These are phyloP conservation scores for Sycophila texana DNA, from an alignment of 2,888 invertebrate genomes.

Conservation along the genomic window DNA sequence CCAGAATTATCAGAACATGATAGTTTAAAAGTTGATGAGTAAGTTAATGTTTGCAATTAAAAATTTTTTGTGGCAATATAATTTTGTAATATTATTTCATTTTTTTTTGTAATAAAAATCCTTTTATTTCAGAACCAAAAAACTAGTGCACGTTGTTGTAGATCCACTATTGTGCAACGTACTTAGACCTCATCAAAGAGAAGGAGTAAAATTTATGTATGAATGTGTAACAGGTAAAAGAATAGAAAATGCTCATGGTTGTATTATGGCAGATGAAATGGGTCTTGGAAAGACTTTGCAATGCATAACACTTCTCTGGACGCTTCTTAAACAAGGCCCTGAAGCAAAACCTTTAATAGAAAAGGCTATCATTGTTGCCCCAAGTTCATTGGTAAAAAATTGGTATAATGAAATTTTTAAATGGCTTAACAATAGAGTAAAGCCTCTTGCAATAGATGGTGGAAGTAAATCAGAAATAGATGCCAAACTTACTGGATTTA, in stretches of 20 bases:
- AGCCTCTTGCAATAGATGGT: slow-evolving; percentile 90
- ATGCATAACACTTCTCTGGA: slow-evolving; percentile 97
- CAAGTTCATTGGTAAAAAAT: slow-evolving; percentile 98
- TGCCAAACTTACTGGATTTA: slow-evolving; percentile 87
- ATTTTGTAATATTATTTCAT: slow-evolving; percentile 67
- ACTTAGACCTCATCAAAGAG: slow-evolving; percentile 97
- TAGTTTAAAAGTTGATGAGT: slow-evolving; percentile 86
- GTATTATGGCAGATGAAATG: slow-evolving; percentile 99
- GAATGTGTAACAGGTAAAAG: slow-evolving; percentile 97
- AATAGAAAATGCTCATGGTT: slow-evolving; percentile 91
- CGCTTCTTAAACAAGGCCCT: slow-evolving; percentile 93
- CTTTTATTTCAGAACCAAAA: slow-evolving; percentile 76
- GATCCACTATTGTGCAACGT: slow-evolving; percentile 94
- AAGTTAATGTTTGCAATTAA: slow-evolving; percentile 65
- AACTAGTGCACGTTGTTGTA: slow-evolving; percentile 95
- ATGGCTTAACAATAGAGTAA: slow-evolving; percentile 92
- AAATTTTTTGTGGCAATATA: background rate
- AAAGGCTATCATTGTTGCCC: slow-evolving; percentile 96
- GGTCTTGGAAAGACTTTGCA: slow-evolving; percentile 98
- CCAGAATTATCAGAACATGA: slow-evolving; percentile 91
- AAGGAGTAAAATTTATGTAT: slow-evolving; percentile 99
- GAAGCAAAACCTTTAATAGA: slow-evolving; percentile 92
- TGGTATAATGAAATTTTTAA: slow-evolving; percentile 99
- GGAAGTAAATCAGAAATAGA: slow-evolving; percentile 92
- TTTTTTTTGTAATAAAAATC: background rate